Evolutionary conservation across 2,888 invertebrate genomes (phyloP).

Genomic region (Brachyptera risi): DNA sequence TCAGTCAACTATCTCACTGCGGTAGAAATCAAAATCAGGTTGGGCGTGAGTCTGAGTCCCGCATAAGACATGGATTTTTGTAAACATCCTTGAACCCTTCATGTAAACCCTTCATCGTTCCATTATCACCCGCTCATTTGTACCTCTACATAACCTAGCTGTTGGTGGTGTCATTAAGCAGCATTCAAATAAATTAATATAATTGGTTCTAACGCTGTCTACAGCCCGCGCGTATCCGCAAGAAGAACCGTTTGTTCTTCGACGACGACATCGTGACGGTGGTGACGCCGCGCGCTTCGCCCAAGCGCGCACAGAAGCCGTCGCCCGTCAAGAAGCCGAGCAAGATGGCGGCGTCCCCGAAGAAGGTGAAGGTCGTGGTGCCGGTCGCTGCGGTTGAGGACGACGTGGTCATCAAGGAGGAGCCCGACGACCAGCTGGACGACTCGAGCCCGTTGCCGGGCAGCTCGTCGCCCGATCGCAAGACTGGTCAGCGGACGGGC

Average conservation of each 20-base stretch:
- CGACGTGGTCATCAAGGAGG: neutral
- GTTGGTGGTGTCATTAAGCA: too few relatives aligned
- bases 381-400: neutral
- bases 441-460: neutral
- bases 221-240: slow-evolving; percentile 77
- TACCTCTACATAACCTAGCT: too few relatives aligned
- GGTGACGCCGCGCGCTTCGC: slow-evolving; percentile 68
- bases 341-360: slow-evolving; percentile 43
- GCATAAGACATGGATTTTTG: too few relatives aligned
- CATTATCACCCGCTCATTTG: too few relatives aligned
- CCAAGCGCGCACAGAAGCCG: slow-evolving; percentile 60
- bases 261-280: slow-evolving; percentile 81
- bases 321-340: slow-evolving; percentile 51
- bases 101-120: too few relatives aligned
- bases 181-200: too few relatives aligned
- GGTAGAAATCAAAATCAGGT: too few relatives aligned
- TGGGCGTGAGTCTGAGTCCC: too few relatives aligned
- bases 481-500: slow-evolving; percentile 85
- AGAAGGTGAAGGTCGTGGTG: neutral
- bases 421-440: slow-evolving; percentile 3
- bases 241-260: slow-evolving; percentile 83
- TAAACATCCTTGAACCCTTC: too few relatives aligned
- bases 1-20: too few relatives aligned
- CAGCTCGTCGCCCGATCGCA: slow-evolving; percentile 65
- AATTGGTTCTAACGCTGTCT: too few relatives aligned